A percentile compares a stretch with the other conserved stretches of the same genome.
Conservation (phyloP, 2,113 vertebrate genomes). For the Numenius arquata region DNA sequence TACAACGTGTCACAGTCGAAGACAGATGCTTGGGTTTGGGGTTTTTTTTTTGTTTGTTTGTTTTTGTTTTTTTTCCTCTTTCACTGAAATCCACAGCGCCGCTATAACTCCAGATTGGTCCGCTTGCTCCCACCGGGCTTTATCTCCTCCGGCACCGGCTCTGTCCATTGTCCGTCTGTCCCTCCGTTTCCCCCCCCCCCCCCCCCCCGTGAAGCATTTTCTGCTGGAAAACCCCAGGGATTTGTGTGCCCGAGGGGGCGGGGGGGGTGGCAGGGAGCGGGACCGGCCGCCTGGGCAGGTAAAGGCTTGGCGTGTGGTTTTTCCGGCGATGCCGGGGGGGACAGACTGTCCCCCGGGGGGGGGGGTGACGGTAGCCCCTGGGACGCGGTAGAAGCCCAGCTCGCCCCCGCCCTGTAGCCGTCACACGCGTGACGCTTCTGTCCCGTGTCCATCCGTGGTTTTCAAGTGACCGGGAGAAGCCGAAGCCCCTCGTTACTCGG, state of each 20-base stretch:
- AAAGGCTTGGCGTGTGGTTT: accelerated
- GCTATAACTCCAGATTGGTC: neutral
- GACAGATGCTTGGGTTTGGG: neutral
- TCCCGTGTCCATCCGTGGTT: accelerated
- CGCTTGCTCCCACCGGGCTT: neutral
- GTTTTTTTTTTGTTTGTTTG: neutral
- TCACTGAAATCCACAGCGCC: neutral
- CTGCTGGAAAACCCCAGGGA: neutral
- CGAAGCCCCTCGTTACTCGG: accelerated
- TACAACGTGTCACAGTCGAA: neutral
- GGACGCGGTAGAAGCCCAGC: neutral
- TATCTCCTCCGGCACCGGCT: neutral
- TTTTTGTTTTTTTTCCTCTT: neutral
- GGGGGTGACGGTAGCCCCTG: accelerated
- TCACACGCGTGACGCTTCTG: accelerated
- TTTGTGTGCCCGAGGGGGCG: neutral
- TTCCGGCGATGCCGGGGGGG: too few relatives aligned
- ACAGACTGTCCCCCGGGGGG: accelerated
- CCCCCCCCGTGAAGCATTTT: neutral
- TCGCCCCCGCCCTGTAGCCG: accelerated
- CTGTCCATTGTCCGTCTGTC: too few relatives aligned
- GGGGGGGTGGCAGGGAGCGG: neutral
- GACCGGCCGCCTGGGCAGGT: neutral
- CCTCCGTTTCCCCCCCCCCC: too few relatives aligned
- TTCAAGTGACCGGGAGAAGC: neutral